Evolutionary conservation across 2,797 vertebrate species (phyloP), one percentile per base, ranked within the genome.

Genomic region (Salmo trutta): DNA sequence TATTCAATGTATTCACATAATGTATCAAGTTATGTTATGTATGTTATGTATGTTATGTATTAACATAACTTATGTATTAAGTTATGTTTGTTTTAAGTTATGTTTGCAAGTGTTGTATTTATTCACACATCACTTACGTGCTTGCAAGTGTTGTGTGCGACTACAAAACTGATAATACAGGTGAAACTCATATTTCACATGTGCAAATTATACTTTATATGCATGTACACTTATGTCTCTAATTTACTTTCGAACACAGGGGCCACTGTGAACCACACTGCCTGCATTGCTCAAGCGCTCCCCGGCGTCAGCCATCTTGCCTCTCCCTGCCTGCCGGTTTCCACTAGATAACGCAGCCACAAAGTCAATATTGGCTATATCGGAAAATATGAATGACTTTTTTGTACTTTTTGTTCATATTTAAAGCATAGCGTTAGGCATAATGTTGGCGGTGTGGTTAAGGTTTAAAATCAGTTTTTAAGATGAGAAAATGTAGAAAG

Each of bases 251-350:
- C 2, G 54, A 6, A 56, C 29, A 5, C 17, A 21, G 36, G 36
- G 67, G 33, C 33, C 33, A n/a, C 52, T 73, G 71, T 15, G 24
- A 29, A 51, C 47, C 6, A 1, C 53, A 56, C 51, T 31, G 71
- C 17, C 62, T 67, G 47, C 53, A 64, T 72, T n/a, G 62, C 76
- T 72, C 3, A 21, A 27, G 59, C 17, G 21, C 21, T 24, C 67
- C 68, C 85, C 84, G 79, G 84, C 74, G 87, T 86, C 88, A 84
- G 91, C 92, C 93, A 93, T 94, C 91, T 93, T 93, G 91, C 86
- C 86, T 91, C 88, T 88, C 83, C 59, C 41, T 47, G 41, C 41
- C 10, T 47, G 10, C 36, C 36, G 7, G 36, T 47, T 47, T 47
- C 10, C 41, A 47, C 41, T 47, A 47, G 10, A 47, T 47, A 47